phyloP scores from a whole-genome alignment of 1,140 invertebrate species.

The Oscheius sp. region DNA sequence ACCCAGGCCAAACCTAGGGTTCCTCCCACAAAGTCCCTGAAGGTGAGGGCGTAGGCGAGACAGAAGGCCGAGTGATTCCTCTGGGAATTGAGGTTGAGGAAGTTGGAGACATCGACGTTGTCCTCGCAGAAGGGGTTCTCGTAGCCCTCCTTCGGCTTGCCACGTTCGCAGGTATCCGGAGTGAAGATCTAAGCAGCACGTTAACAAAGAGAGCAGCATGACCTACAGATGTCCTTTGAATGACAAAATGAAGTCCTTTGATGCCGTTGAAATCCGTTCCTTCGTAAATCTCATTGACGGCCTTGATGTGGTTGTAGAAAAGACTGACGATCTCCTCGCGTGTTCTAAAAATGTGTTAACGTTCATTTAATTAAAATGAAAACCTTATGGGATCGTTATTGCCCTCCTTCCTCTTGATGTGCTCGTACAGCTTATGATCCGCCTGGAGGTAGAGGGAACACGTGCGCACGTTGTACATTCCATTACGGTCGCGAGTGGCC shows the following conservation, averaged over 20 bases:
- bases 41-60: slow-evolving; percentile 96
- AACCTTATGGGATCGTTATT: slow-evolving; percentile 55
- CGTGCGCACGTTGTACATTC: slow-evolving; percentile 65
- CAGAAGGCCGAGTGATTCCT: slow-evolving; percentile 96
- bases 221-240: slow-evolving; percentile 85
- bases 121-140: slow-evolving; percentile 82
- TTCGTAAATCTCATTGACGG: slow-evolving; percentile 94
- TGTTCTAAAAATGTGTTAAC: slow-evolving; percentile 64
- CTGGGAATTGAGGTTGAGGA: slow-evolving; percentile 93
- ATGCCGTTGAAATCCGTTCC: slow-evolving; percentile 90
- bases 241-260: slow-evolving; percentile 93
- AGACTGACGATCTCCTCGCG: slow-evolving; percentile 93
- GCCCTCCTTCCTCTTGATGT: slow-evolving; percentile 68
- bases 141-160: slow-evolving; percentile 26
- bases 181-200: slow-evolving; percentile 63
- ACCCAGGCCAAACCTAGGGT: slow-evolving; percentile 97
- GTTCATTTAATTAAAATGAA: background rate
- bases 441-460: slow-evolving; percentile 95
- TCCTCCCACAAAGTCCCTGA: slow-evolving; percentile 87
- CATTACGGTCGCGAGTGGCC: slow-evolving; percentile 6
- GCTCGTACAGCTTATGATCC: slow-evolving; percentile 92
- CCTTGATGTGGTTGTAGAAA: slow-evolving; percentile 95
- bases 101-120: slow-evolving; percentile 98
- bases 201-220: slow-evolving; percentile 7
- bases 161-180: slow-evolving; percentile 57